These are phyloP conservation scores for Myiopsitta monachus DNA, from an alignment of 2,113 vertebrate genomes.

Conservation along the genomic window DNA sequence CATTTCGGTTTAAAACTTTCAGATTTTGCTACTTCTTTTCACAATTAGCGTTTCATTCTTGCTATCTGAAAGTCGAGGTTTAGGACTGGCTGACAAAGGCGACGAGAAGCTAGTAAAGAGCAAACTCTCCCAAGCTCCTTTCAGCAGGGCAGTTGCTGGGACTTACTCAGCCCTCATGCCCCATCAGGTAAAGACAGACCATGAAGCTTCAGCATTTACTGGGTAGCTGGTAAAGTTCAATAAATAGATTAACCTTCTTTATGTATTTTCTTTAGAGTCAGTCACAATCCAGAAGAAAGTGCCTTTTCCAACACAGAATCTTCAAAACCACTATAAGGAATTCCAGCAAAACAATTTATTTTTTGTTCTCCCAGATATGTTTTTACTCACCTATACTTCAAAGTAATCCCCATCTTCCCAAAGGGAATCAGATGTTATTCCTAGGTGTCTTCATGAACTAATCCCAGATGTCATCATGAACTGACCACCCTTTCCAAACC, in stretches of 20 bases:
- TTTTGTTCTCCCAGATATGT: background rate
- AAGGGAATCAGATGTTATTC: background rate
- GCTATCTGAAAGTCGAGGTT: background rate
- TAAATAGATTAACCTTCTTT: background rate
- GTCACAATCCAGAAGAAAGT: background rate
- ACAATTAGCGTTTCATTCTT: background rate
- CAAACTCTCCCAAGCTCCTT: background rate
- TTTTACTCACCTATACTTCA: background rate
- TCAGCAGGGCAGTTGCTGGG: fast-evolving
- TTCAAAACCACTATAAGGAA: background rate
- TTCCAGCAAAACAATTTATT: background rate
- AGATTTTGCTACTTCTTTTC: background rate
- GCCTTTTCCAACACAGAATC: background rate
- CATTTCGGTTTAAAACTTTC: background rate
- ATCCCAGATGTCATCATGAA: background rate
- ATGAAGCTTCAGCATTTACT: background rate
- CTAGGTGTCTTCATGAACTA: background rate
- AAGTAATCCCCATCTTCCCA: background rate
- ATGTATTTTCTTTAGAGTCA: background rate
- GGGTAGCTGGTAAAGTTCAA: background rate
- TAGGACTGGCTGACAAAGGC: background rate
- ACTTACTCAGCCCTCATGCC: background rate
- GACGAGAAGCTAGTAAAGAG: background rate
- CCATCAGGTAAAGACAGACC: background rate
- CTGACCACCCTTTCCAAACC: background rate